Percentiles rank a stretch among this genome's conserved stretches.
Conservation (phyloP, 2,797 vertebrate species). For the Cyclopterus lumpus region DNA sequence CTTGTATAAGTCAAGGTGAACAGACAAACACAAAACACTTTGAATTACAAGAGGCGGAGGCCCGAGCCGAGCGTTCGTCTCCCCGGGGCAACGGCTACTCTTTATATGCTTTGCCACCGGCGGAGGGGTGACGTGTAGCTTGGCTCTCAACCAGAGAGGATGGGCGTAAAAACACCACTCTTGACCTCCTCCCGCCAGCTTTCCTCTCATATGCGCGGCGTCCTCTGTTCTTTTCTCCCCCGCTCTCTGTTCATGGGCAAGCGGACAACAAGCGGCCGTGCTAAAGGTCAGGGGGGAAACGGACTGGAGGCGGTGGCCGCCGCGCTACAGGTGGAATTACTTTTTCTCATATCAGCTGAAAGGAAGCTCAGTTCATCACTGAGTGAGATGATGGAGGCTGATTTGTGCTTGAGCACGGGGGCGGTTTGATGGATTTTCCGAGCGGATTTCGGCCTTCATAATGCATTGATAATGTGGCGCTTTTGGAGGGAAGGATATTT, state of each 20-base stretch:
- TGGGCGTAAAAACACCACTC: slow-evolving; percentile 40
- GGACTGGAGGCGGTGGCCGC: background rate
- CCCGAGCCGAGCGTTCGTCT: slow-evolving; percentile 35
- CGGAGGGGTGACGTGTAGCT: slow-evolving; percentile 31
- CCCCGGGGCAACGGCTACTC: slow-evolving; percentile 39
- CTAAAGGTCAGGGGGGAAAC: slow-evolving; percentile 37
- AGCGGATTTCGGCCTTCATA: slow-evolving; percentile 23
- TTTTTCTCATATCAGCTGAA: slow-evolving; percentile 25
- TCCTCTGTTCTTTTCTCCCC: slow-evolving; percentile 10
- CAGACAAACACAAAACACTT: slow-evolving; percentile 48
- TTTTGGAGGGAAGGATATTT: slow-evolving; percentile 18
- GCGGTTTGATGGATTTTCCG: background rate
- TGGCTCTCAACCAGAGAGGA: slow-evolving; percentile 21
- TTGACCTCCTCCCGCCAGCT: slow-evolving; percentile 25
- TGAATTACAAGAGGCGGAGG: slow-evolving; percentile 49
- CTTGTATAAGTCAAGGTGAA: slow-evolving; percentile 53
- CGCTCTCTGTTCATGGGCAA: slow-evolving; percentile 4
- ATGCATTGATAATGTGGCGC: background rate
- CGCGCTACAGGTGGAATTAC: slow-evolving; percentile 23
- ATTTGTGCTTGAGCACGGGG: slow-evolving; percentile 3
- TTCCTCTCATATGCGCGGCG: background rate
- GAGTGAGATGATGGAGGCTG: slow-evolving; percentile 13
- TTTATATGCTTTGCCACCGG: background rate
- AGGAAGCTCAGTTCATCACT: slow-evolving; percentile 23
- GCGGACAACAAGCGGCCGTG: slow-evolving; percentile 13